Percentiles rank a stretch among this genome's conserved stretches.
These are phyloP conservation scores for Herpetotheres cachinnans DNA, from an alignment of 2,113 vertebrate genomes.

Conservation along the genomic window DNA sequence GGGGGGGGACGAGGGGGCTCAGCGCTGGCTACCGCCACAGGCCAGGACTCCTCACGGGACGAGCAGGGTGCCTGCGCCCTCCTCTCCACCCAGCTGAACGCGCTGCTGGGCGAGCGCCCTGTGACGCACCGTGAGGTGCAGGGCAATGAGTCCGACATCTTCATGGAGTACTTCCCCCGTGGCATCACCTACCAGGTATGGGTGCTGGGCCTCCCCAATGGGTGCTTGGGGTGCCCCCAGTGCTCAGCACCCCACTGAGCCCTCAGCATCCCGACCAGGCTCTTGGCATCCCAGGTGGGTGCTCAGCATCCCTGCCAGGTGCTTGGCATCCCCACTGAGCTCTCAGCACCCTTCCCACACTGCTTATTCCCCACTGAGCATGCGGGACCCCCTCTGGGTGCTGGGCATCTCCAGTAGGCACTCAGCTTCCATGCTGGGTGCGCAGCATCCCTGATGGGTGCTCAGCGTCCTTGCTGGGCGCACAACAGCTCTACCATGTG, in stretches of 20 bases:
- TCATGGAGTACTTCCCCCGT: slow-evolving; percentile 87
- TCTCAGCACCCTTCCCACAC: neutral
- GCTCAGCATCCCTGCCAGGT: neutral
- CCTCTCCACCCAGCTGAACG: slow-evolving; percentile 86
- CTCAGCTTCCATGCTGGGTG: neutral
- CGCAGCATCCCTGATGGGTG: neutral
- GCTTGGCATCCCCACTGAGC: neutral
- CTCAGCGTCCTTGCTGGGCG: neutral
- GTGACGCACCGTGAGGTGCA: slow-evolving; percentile 86
- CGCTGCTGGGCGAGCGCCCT: slow-evolving; percentile 81
- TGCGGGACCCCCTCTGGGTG: neutral
- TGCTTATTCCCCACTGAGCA: too few species aligned
- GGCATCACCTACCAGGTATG: slow-evolving; percentile 88
- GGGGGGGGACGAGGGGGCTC: too few species aligned
- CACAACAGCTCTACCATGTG: too few species aligned
- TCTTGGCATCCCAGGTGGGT: neutral
- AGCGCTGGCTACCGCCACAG: slow-evolving; percentile 20
- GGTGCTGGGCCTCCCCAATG: neutral
- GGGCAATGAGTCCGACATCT: slow-evolving; percentile 82
- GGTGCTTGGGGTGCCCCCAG: accelerated
- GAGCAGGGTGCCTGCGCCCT: slow-evolving; percentile 87
- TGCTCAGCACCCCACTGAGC: neutral
- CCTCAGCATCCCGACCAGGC: neutral
- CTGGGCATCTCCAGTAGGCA: neutral
- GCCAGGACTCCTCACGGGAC: slow-evolving; percentile 83